A percentile compares a stretch with the other conserved stretches of the same genome.
Conservation (phyloP, 2,113 vertebrate genomes). For the Bubo blakistoni region DNA sequence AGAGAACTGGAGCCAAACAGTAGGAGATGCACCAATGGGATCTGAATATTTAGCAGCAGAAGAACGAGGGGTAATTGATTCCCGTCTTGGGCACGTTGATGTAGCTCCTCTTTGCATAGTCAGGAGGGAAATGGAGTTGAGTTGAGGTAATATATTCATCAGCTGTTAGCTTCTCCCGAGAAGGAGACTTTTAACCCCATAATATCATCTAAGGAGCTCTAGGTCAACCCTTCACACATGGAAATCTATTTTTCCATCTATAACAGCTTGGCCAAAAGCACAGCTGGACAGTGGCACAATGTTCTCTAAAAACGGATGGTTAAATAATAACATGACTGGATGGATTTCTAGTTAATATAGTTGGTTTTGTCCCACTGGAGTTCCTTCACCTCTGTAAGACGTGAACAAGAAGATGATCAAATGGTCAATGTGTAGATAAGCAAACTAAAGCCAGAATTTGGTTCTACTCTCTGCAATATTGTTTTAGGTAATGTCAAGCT, state of each 20-base stretch:
- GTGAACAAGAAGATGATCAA: neutral
- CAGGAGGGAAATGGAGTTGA: neutral
- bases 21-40: neutral
- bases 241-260: neutral
- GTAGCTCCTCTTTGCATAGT: neutral
- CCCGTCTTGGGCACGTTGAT: neutral
- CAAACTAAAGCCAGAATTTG: neutral
- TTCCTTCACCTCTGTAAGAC: neutral
- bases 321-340: neutral
- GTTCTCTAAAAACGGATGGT: neutral
- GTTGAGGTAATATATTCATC: neutral
- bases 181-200: neutral
- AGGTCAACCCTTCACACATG: neutral
- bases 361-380: neutral
- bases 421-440: neutral
- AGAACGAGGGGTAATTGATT: conserved; percentile 22
- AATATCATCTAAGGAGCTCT: neutral
- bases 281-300: neutral
- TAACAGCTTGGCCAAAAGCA: neutral
- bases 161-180: neutral
- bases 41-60: neutral
- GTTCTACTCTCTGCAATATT: neutral
- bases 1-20: neutral
- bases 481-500: neutral
- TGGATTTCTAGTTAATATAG: neutral